phyloP scores from a whole-genome alignment of 2,113 vertebrate species.

The Stegostoma tigrinum region DNA sequence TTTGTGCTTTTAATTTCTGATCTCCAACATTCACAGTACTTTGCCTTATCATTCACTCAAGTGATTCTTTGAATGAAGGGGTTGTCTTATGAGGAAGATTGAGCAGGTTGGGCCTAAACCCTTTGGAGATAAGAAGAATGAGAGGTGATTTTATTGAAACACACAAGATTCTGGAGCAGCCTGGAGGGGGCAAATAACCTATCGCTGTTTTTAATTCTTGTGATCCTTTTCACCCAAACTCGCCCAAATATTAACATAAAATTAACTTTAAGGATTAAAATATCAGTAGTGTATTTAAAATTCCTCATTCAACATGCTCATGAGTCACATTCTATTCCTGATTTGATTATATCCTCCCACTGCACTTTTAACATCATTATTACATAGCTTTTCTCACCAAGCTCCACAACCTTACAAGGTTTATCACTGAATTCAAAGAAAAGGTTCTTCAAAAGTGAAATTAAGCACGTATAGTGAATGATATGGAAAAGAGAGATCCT shows the following conservation, averaged over 20 bases:
- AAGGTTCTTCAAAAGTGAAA: neutral
- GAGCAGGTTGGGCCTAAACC: too few relatives aligned
- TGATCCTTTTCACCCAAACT: neutral
- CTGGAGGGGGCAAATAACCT: too few relatives aligned
- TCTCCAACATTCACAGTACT: too few relatives aligned
- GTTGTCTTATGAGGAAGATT: too few relatives aligned
- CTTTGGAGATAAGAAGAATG: too few relatives aligned
- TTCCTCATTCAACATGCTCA: neutral
- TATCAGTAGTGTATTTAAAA: neutral
- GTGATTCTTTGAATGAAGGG: too few relatives aligned
- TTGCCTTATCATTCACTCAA: too few relatives aligned
- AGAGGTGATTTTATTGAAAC: too few relatives aligned
- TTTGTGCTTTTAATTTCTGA: too few relatives aligned
- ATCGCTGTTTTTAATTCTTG: too few relatives aligned
- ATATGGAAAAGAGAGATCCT: neutral
- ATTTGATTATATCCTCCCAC: neutral
- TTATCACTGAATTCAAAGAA: neutral
- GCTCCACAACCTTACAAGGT: neutral
- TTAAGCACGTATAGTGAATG: neutral
- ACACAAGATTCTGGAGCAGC: too few relatives aligned
- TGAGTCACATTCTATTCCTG: neutral
- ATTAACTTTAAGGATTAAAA: neutral
- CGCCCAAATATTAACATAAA: neutral
- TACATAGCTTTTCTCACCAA: neutral
- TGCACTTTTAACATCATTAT: neutral